A percentile compares a stretch with the other conserved stretches of the same genome.
These are phyloP conservation scores for Cygnus olor DNA, from an alignment of 2,797 vertebrate genomes.

Conservation along the genomic window DNA sequence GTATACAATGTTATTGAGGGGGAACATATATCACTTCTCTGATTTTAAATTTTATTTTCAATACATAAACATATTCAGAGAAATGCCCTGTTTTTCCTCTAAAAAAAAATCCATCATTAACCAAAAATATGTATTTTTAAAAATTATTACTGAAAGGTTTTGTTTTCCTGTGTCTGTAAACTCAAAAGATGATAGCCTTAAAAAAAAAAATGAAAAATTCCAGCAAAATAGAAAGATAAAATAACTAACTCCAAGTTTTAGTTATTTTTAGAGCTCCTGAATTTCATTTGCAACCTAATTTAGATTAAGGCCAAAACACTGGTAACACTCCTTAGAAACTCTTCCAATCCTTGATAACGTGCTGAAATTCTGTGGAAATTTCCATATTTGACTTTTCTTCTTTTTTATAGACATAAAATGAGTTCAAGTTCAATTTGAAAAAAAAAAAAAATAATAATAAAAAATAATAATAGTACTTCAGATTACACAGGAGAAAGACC, in stretches of 20 bases:
- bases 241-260: rapidly evolving
- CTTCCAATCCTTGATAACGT: neutral
- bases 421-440: neutral
- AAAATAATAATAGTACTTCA: neutral
- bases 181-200: neutral
- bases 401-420: neutral
- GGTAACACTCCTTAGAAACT: neutral
- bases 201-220: neutral
- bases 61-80: neutral
- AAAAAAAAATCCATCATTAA: neutral
- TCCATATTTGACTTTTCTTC: neutral
- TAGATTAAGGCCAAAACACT: neutral
- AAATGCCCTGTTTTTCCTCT: rapidly evolving
- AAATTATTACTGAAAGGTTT: neutral
- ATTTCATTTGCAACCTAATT: neutral
- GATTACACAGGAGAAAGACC: neutral
- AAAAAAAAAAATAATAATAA: neutral
- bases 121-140: neutral
- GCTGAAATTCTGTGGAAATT: neutral
- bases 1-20: neutral
- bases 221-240: neutral
- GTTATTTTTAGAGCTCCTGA: neutral
- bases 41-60: neutral
- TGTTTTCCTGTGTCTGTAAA: neutral
- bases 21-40: neutral